Conservation (phyloP, 2,888 invertebrate species). For the Amiota communis region DNA sequence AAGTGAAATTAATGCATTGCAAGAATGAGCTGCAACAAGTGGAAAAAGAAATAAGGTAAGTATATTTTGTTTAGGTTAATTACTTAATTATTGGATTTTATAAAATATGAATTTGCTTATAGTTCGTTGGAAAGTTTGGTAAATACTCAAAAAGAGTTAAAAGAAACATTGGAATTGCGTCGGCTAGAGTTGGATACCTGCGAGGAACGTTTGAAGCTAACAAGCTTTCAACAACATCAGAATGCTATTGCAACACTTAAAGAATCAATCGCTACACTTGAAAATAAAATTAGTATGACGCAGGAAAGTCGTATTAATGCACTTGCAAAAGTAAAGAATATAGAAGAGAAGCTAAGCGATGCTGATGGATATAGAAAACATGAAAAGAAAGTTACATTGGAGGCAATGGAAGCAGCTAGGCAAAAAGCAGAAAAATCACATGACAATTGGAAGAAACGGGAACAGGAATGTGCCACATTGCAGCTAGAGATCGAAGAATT, state of each 20-base stretch:
- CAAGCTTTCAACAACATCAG: too few relatives aligned
- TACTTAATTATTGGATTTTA: neutral
- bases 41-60: slow-evolving; percentile 61
- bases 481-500: slow-evolving; percentile 86
- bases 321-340: slow-evolving; percentile 76
- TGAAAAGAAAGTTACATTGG: too few relatives aligned
- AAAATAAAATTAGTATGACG: too few relatives aligned
- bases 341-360: slow-evolving; percentile 84
- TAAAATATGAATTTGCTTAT: too few relatives aligned
- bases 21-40: slow-evolving; percentile 71
- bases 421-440: too few relatives aligned
- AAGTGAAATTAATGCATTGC: slow-evolving; percentile 70
- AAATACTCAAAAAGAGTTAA: slow-evolving; percentile 64
- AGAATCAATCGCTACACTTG: too few relatives aligned
- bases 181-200: slow-evolving; percentile 82
- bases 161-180: slow-evolving; percentile 77
- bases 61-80: slow-evolving; percentile 4
- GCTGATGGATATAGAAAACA: too few relatives aligned
- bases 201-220: slow-evolving; percentile 79
- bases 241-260: too few relatives aligned
- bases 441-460: slow-evolving; percentile 84
- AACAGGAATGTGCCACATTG: slow-evolving; percentile 85
- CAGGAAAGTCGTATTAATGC: slow-evolving; percentile 74
- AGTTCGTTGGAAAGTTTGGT: slow-evolving; percentile 59
- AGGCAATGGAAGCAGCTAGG: too few relatives aligned